Base-by-base conservation (phyloP, 1,140 invertebrate genomes). In the Drosophila yakuba region DNA sequence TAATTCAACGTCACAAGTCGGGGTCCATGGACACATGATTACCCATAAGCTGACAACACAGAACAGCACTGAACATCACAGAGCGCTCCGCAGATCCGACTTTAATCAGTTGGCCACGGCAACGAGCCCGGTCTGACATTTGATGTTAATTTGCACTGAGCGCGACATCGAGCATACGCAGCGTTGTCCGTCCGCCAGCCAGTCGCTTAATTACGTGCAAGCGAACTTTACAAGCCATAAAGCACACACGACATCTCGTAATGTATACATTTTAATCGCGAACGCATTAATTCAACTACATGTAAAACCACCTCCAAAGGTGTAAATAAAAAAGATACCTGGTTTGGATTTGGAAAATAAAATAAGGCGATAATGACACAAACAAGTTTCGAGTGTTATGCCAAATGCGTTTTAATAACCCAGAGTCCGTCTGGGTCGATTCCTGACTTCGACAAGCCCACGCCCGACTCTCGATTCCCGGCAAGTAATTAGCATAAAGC, bases 401-500 rank as follows among this genome's bases (percentile, higher is more conserved):
- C 51, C 44, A 48, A 66, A 66, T 67, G 74, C 61, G 55, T 59
- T 61, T 59, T 68, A 66, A 66, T 67, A 68, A 68, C 64, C 45
- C 35, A 50, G 43, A 20, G 38, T 38, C 32, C 17, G n/a, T 38
- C 17, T 25, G 39, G 38, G 2, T 36, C 39, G 50, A 55, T 73
- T 75, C 73, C 61, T 23, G 62, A 28, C 58, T 39, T 8, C 20
- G 35, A 25, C 32, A 57, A 43, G 36, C 82, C 71, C 83, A 86
- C 83, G 84, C 84, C 83, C 83, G 77, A 77, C 36, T 52, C 88
- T 76, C 79, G 77, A 77, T 52, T 52, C 88, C 79, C 79, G 75
- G 59, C 68, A 73, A 89, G 66, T 89, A 66, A 89, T 89, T 89
- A 89, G 73, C 84, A 89, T 89, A 89, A 89, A 89, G 84, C 84